phyloP scores from a whole-genome alignment of 2,797 vertebrate genomes.

The Dallia pectoralis region DNA sequence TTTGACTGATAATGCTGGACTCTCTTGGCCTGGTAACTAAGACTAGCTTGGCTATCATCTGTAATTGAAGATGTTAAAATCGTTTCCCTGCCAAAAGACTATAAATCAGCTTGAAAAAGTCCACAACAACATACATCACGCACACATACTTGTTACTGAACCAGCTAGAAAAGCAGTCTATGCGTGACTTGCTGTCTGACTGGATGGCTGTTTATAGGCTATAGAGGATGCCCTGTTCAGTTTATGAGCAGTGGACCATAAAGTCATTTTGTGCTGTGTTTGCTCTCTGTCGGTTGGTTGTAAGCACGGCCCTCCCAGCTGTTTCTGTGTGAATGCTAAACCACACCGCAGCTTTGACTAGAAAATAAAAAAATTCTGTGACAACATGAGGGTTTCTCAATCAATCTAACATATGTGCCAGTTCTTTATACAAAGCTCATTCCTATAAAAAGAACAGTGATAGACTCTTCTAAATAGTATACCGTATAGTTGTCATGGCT shows the following conservation, averaged over 20 bases:
- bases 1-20: too few relatives aligned
- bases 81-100: background rate
- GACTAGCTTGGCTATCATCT: too few relatives aligned
- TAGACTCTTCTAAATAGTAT: background rate
- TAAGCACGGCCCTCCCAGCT: conserved; percentile 25
- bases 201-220: background rate
- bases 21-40: too few relatives aligned
- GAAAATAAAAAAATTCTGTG: background rate
- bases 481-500: too few relatives aligned
- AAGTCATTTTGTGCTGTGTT: conserved; percentile 29
- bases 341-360: background rate
- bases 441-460: background rate
- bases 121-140: background rate
- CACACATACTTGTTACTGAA: too few relatives aligned
- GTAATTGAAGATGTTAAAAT: too few relatives aligned
- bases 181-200: background rate
- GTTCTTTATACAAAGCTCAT: background rate
- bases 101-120: background rate
- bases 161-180: background rate
- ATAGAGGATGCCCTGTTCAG: conserved; percentile 16
- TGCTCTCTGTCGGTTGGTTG: conserved; percentile 30
- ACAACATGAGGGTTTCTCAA: background rate
- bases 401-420: background rate
- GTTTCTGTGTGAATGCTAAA: conserved; percentile 26
- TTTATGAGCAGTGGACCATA: conserved; percentile 31